Evolutionary conservation across 1,140 invertebrate genomes (phyloP).

Genomic region (Drosophila chauvacae): DNA sequence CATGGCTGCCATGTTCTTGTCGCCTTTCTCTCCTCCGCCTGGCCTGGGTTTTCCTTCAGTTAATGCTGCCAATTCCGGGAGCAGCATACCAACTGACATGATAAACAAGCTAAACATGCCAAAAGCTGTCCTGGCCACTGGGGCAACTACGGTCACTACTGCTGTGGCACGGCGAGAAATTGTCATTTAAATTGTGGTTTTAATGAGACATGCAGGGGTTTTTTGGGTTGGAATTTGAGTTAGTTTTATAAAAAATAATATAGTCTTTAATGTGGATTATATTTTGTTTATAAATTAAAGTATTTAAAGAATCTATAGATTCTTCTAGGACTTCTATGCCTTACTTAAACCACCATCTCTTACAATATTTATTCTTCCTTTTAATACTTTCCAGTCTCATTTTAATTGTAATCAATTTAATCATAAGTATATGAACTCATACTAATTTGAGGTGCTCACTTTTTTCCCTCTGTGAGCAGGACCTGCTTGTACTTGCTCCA

Average conservation of each 20-base stretch:
- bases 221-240: not conserved
- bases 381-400: not conserved
- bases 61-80: slow-evolving; percentile 77
- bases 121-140: slow-evolving; percentile 29
- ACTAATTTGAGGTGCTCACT: not conserved
- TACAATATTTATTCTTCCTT: not conserved
- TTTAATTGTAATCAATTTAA: not conserved
- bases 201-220: not conserved
- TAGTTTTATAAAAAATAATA: not conserved
- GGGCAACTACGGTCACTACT: not conserved
- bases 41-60: slow-evolving; percentile 27
- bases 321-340: too few species aligned
- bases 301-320: not conserved
- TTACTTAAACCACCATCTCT: not conserved
- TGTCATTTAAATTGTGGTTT: not conserved
- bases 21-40: slow-evolving; percentile 33
- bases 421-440: too few species aligned
- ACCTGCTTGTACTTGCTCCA: slow-evolving; percentile 10
- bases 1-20: slow-evolving; percentile 48
- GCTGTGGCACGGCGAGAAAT: not conserved
- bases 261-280: not conserved
- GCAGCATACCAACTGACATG: slow-evolving; percentile 66
- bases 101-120: slow-evolving; percentile 70
- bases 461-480: slow-evolving; percentile 7
- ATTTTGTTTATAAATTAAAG: not conserved